Conservation (phyloP, 1,140 invertebrate genomes). For the Drosophila ohnishii region DNA sequence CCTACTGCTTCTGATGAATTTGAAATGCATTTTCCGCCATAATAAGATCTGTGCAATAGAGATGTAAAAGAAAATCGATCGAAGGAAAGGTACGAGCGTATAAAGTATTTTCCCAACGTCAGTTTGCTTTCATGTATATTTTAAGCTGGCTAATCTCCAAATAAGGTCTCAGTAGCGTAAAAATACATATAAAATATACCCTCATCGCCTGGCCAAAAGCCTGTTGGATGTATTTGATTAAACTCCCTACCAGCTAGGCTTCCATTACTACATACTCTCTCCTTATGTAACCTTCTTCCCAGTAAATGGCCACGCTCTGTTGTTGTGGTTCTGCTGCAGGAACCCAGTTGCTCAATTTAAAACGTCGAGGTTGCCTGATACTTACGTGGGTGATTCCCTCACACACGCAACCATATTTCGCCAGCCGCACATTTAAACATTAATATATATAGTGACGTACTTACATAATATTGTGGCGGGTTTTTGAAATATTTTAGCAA, state of each 20-base stretch:
- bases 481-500: slow-evolving; percentile 59
- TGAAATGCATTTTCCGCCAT: slow-evolving; percentile 52
- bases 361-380: slow-evolving; percentile 62
- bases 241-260: slow-evolving; percentile 16
- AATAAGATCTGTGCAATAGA: slow-evolving; percentile 29
- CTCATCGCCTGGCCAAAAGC: slow-evolving; percentile 14
- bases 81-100: neutral
- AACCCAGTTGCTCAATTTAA: slow-evolving; percentile 64
- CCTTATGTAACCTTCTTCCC: slow-evolving; percentile 10
- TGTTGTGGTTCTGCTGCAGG: slow-evolving; percentile 24
- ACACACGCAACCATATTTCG: slow-evolving; percentile 43
- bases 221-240: slow-evolving; percentile 45
- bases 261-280: neutral
- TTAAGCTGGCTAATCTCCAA: slow-evolving; percentile 47
- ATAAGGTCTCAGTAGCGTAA: slow-evolving; percentile 29
- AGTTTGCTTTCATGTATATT: slow-evolving; percentile 30
- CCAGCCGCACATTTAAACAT: slow-evolving; percentile 20
- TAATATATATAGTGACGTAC: slow-evolving; percentile 29
- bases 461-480: slow-evolving; percentile 32
- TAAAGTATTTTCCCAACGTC: slow-evolving; percentile 22
- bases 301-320: slow-evolving; percentile 54
- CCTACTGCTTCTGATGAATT: slow-evolving; percentile 43
- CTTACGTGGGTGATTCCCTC: slow-evolving; percentile 61
- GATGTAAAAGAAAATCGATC: slow-evolving; percentile 5
- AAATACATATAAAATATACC: neutral